Evolutionary conservation across 2,888 invertebrate species (phyloP).

Genomic region (Cyrtodaria siliqua): DNA sequence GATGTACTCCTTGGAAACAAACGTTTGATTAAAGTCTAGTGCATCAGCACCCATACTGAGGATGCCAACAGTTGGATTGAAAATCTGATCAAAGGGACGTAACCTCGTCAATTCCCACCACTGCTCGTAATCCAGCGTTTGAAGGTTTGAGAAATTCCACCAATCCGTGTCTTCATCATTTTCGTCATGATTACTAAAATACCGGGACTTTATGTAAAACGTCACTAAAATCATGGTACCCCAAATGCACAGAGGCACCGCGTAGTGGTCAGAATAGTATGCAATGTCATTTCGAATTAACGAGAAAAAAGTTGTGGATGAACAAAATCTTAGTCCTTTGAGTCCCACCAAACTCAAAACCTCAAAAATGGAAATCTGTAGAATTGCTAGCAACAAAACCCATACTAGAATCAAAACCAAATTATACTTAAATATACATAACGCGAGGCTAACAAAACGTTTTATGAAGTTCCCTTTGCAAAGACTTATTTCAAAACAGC

Average conservation of each 20-base stretch:
- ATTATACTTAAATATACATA: constrained; percentile 86
- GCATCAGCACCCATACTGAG: constrained; percentile 22
- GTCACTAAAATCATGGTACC: constrained; percentile 64
- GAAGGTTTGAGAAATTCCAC: constrained; percentile 85
- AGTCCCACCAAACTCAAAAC: constrained; percentile 81
- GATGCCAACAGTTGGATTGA: constrained; percentile 75
- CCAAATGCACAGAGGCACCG: constrained; percentile 74
- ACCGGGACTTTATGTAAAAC: constrained; percentile 23
- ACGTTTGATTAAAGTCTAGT: constrained; percentile 82
- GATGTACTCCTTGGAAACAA: constrained; percentile 86
- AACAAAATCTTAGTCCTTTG: constrained; percentile 81
- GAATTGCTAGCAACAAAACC: constrained; percentile 86
- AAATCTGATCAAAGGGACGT: constrained; percentile 80
- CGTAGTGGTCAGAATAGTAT: constrained; percentile 67
- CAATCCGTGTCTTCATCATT: constrained; percentile 76
- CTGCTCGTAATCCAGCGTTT: constrained; percentile 72
- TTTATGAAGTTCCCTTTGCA: constrained; percentile 81
- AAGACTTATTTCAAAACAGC: constrained; percentile 86
- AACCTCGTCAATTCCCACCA: constrained; percentile 78
- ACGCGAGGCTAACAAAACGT: constrained; percentile 84
- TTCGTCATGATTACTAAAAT: constrained; percentile 22
- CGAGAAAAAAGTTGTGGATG: constrained; percentile 81
- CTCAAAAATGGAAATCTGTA: constrained; percentile 85
- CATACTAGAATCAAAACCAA: constrained; percentile 86
- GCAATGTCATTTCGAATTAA: constrained; percentile 78